Percentiles rank a stretch among this genome's conserved stretches.
Evolutionary conservation across 2,888 invertebrate genomes (phyloP).

Genomic region (Adineta ricciae): DNA sequence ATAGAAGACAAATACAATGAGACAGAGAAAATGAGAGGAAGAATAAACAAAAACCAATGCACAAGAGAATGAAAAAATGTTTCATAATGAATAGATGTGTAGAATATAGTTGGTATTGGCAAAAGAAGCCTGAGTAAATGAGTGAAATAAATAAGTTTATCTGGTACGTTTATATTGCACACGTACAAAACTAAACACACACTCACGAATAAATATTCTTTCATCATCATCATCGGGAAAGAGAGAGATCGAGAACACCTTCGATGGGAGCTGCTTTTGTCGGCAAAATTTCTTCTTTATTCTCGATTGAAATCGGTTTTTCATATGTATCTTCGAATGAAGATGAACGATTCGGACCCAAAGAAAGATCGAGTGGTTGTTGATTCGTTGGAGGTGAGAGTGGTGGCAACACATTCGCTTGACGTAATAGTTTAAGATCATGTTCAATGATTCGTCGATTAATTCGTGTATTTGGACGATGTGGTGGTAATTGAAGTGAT

Average conservation of each 20-base stretch:
- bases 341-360: background rate
- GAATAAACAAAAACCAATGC: background rate
- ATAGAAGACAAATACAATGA: constrained; percentile 3
- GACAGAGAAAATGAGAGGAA: background rate
- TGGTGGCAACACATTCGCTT: background rate
- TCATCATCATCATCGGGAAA: background rate
- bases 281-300: background rate
- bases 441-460: constrained; percentile 14
- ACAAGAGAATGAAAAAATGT: background rate
- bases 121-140: background rate
- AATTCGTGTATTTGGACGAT: constrained; percentile 2
- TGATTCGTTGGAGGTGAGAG: background rate
- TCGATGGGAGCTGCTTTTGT: background rate
- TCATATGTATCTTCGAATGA: background rate
- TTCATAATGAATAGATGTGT: background rate
- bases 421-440: background rate
- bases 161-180: constrained; percentile 13
- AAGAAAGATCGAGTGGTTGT: background rate
- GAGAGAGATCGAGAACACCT: background rate
- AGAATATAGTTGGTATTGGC: background rate
- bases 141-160: constrained; percentile 13
- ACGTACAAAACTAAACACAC: constrained; percentile 1
- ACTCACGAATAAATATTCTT: background rate
- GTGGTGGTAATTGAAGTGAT: background rate
- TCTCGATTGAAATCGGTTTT: background rate